Evolutionary conservation across 2,113 vertebrate genomes (phyloP), one percentile per base, ranked within the genome.

Genomic region (Lasiurus cinereus): DNA sequence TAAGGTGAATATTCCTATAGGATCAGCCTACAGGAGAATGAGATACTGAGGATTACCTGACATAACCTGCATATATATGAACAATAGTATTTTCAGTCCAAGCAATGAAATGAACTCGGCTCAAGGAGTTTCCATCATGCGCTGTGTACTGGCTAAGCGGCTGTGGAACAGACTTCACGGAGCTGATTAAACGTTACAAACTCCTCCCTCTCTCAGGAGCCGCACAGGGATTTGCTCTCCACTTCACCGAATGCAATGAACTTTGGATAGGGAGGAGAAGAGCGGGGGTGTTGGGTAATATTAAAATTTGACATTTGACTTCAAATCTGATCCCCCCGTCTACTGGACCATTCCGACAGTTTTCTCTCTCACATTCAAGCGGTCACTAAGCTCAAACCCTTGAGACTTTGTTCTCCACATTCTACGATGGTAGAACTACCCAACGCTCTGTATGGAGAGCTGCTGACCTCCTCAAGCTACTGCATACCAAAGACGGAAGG

Each of bases 1-100:
- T 95, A 90, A 88, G 76, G 27, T 85, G 83, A 94, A 67, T 96
- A 97, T 92, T 89, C 90, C 66, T 83, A 72, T 8, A 50, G 92
- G 93, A 98, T 97, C 96, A 94, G 96, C 92, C 91, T 97, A 90
- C 91, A 93, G 83, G 94, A 97, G 74, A 94, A 83, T 19, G 78
- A 96, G 77, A 92, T 54, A 83, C 83, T 95, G 80, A 94, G 90
- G 83, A 93, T 54, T 84, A 93, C 50, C 88, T 80, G 88, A 94
- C 48, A 82, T 3, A 92, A 89, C 43, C 74, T 2, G 46, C 13
- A 76, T 15, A 5, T 33, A 88, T 90, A 59, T 85, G 70, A 84
- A 82, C 82, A 91, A 59, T 77, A 59, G 66, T 67, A 87, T 91
- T 90, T 97, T 96, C 95, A 50, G 91, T 90, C 6, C 22, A 88